A percentile compares a stretch with the other conserved stretches of the same genome.
Conservation (phyloP, 2,888 invertebrate species). For the Koerneria pararmatus region DNA sequence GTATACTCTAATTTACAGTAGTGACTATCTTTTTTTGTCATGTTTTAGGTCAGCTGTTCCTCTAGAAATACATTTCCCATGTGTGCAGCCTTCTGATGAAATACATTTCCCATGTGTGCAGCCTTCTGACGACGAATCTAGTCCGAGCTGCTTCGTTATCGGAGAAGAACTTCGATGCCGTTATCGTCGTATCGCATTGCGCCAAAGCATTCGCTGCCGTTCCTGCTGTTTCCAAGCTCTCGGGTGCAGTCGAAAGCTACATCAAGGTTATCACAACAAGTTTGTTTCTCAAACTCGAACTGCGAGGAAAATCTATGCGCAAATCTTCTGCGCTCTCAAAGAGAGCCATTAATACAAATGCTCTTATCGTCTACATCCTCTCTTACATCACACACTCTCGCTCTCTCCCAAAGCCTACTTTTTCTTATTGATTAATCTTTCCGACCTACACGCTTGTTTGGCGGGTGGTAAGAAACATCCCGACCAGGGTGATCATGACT, state of each 20-base stretch:
- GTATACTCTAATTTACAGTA: no score
- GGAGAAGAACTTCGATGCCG: constrained; percentile 47
- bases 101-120: no score
- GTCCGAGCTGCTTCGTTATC: constrained; percentile 33
- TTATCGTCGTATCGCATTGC: constrained; percentile 38
- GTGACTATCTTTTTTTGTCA: no score
- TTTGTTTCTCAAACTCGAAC: neutral
- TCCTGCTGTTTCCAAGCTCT: constrained; percentile 1
- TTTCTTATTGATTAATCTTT: no score
- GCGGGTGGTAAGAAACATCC: no score
- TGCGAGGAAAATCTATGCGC: neutral
- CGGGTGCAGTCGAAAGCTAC: constrained; percentile 10
- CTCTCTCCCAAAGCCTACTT: no score
- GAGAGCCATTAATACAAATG: no score
- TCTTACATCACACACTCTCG: neutral
- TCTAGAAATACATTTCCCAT: no score
- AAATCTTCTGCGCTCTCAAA: neutral
- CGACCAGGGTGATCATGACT: no score
- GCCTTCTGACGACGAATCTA: constrained; percentile 32
- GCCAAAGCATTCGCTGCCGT: neutral
- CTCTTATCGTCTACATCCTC: neutral
- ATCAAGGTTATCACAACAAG: constrained; percentile 1
- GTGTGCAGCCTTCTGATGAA: constrained; percentile 28
- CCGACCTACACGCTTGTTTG: no score
- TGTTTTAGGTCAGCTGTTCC: no score